A percentile compares a stretch with the other conserved stretches of the same genome.
Evolutionary conservation across 2,888 invertebrate genomes (phyloP).

Genomic region (Cryptus viduatorius): DNA sequence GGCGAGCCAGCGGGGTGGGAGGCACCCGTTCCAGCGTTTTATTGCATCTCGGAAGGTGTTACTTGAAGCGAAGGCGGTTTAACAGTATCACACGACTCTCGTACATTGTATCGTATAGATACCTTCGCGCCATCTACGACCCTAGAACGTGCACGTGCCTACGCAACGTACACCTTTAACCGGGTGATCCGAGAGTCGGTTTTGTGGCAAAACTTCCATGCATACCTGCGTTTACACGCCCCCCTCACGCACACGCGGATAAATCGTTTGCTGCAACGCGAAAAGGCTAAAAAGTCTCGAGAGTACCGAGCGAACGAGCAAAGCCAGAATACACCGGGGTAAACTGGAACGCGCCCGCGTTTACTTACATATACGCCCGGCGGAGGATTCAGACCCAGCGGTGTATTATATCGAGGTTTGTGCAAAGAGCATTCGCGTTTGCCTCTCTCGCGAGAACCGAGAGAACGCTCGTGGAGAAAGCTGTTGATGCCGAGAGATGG

Average conservation of each 20-base stretch:
- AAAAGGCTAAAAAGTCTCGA: constrained; percentile 28
- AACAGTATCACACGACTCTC: constrained; percentile 50
- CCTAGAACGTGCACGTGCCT: constrained; percentile 55
- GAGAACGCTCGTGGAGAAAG: constrained; percentile 57
- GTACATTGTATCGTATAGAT: constrained; percentile 6
- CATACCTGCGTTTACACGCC: neutral
- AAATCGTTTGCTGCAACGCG: constrained; percentile 16
- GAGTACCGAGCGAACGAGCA: constrained; percentile 36
- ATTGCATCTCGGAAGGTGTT: constrained; percentile 61
- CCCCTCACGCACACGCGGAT: neutral
- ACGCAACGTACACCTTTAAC: constrained; percentile 52
- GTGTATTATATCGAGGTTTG: constrained; percentile 22
- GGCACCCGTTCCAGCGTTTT: constrained; percentile 61
- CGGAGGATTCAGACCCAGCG: constrained; percentile 1
- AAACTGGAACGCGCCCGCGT: constrained; percentile 64
- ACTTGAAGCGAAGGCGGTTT: constrained; percentile 64
- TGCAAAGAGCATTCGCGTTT: constrained; percentile 17
- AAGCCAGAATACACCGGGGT: constrained; percentile 27
- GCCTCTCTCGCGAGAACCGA: constrained; percentile 26
- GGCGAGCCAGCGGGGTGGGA: constrained; percentile 8
- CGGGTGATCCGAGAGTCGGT: constrained; percentile 38
- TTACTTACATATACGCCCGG: constrained; percentile 48
- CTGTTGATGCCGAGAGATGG: constrained; percentile 46
- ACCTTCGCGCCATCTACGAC: constrained; percentile 1
- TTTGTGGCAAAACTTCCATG: constrained; percentile 35